Percentiles rank a stretch among this genome's conserved stretches.
phyloP scores from a whole-genome alignment of 2,797 vertebrate species.

The Chloroceryle inda region DNA sequence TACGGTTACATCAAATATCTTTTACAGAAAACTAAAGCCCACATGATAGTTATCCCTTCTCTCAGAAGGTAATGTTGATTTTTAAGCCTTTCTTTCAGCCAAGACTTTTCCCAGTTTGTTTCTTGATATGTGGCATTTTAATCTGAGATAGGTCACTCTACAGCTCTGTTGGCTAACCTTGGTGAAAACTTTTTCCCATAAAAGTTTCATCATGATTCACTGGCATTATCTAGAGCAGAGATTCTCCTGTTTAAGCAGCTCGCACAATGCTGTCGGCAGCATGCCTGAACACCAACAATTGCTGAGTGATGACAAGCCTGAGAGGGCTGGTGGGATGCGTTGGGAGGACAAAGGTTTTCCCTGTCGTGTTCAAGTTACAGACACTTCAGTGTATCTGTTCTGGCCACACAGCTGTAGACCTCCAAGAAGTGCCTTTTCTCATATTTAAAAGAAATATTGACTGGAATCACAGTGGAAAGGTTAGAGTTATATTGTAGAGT shows the following conservation, averaged over 20 bases:
- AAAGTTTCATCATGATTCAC: neutral
- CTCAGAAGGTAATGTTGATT: neutral
- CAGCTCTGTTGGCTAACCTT: neutral
- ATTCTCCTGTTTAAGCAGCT: neutral
- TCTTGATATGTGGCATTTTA: neutral
- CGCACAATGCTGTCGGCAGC: neutral
- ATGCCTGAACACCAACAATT: neutral
- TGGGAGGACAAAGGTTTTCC: neutral
- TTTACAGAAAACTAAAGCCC: neutral
- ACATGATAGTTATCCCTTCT: neutral
- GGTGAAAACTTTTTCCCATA: neutral
- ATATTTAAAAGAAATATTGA: neutral
- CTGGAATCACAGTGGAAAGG: neutral
- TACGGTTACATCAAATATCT: neutral
- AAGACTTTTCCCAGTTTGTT: neutral
- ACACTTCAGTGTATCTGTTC: neutral
- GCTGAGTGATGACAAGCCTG: neutral
- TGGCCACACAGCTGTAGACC: neutral
- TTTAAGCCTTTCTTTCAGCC: neutral
- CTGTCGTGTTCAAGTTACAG: neutral
- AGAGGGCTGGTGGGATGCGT: neutral
- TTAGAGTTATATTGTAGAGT: neutral
- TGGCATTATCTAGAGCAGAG: neutral
- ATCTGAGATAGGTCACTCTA: neutral
- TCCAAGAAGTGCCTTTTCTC: neutral